These are phyloP conservation scores for Parnassius apollo DNA, from an alignment of 2,888 invertebrate genomes.

Conservation along the genomic window DNA sequence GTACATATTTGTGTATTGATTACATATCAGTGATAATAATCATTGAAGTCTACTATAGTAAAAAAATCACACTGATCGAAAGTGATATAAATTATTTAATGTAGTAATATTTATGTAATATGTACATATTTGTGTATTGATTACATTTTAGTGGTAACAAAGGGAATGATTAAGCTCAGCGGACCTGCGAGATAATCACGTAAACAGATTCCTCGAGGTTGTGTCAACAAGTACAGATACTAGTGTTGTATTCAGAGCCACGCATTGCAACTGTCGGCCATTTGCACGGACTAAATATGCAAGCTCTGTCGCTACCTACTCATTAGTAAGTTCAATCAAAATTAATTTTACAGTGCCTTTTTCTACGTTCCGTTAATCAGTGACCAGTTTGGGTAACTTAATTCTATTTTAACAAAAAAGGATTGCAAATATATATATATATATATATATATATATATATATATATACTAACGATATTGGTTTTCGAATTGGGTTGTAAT, in stretches of 20 bases:
- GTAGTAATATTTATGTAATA: too few relatives aligned
- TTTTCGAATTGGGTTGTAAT: too few relatives aligned
- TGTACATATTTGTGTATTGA: neutral
- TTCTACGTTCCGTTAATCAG: slow-evolving; percentile 14
- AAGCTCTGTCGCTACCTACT: slow-evolving; percentile 18
- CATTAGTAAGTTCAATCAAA: slow-evolving; percentile 21
- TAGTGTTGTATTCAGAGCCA: slow-evolving; percentile 54
- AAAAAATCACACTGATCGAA: too few relatives aligned
- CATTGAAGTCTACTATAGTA: too few relatives aligned
- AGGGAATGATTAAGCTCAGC: slow-evolving; percentile 71
- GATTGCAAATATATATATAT: too few relatives aligned
- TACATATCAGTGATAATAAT: slow-evolving; percentile 13
- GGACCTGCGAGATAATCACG: slow-evolving; percentile 57
- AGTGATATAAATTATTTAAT: too few relatives aligned
- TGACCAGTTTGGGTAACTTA: slow-evolving; percentile 14
- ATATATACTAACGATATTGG: too few relatives aligned
- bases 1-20: neutral
- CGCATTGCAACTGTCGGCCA: slow-evolving; percentile 60
- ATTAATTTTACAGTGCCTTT: slow-evolving; percentile 15
- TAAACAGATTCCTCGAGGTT: slow-evolving; percentile 48
- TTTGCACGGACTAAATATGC: slow-evolving; percentile 41
- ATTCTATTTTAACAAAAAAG: slow-evolving; percentile 4
- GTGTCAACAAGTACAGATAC: slow-evolving; percentile 54
- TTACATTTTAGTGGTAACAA: slow-evolving; percentile 40
- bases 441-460: too few relatives aligned